phyloP scores from a whole-genome alignment of 2,797 vertebrate species.

The Notolabrus celidotus region DNA sequence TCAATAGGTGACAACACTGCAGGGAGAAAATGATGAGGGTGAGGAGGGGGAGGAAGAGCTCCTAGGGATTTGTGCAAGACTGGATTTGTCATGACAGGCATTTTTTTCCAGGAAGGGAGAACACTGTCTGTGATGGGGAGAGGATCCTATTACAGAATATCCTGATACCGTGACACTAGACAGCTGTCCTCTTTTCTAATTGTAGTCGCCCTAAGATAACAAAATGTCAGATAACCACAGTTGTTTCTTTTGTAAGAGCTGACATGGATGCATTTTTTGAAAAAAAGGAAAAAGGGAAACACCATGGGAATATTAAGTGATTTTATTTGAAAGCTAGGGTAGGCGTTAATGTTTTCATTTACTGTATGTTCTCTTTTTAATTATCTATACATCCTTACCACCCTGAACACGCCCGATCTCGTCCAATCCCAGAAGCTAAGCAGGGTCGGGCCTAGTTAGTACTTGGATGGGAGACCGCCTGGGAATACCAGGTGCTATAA shows the following conservation, averaged over 20 bases:
- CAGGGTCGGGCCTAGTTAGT: no score
- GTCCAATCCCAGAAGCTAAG: no score
- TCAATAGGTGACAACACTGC: constrained; percentile 10
- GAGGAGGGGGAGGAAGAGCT: constrained; percentile 3
- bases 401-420: no score
- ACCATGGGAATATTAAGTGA: neutral
- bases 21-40: constrained; percentile 3
- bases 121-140: neutral
- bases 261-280: no score
- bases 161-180: neutral
- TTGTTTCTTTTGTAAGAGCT: neutral
- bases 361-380: no score
- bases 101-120: constrained; percentile 1
- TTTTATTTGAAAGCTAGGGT: no score
- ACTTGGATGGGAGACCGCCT: no score
- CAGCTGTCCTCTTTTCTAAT: constrained; percentile 4
- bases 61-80: neutral
- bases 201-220: neutral
- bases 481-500: no score
- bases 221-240: neutral
- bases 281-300: neutral
- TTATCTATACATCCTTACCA: no score
- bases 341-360: no score
- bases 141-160: neutral
- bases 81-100: constrained; percentile 2